Evolutionary conservation across 2,888 invertebrate species (phyloP).

Genomic region (Macrophya annulata): DNA sequence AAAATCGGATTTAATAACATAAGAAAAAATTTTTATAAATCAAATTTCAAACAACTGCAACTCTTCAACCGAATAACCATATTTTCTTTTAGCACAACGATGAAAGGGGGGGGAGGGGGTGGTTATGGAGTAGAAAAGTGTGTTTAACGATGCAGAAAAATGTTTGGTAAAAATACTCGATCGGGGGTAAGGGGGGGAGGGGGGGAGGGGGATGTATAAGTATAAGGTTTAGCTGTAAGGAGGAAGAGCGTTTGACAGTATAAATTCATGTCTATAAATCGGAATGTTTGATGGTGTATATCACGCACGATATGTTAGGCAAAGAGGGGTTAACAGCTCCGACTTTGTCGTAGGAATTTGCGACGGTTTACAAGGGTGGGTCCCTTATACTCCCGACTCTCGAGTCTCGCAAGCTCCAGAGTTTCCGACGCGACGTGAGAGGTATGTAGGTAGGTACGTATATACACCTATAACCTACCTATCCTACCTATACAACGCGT

Average conservation of each 20-base stretch:
- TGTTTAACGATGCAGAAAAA: slow-evolving; percentile 40
- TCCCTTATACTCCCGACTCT: not conserved
- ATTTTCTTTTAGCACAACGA: not conserved
- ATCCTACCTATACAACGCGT: slow-evolving; percentile 9
- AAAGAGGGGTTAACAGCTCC: slow-evolving; percentile 49
- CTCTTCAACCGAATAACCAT: not conserved
- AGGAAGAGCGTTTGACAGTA: slow-evolving; percentile 9
- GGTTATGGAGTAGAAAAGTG: slow-evolving; percentile 40
- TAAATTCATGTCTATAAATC: slow-evolving; percentile 45
- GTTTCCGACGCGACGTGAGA: slow-evolving; percentile 8
- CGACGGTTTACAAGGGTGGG: slow-evolving; percentile 27
- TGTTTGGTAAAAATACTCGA: slow-evolving; percentile 39
- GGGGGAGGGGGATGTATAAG: not conserved
- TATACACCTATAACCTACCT: not conserved
- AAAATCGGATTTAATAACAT: not conserved
- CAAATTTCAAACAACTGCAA: not conserved
- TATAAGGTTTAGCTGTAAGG: not conserved
- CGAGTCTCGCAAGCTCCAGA: not conserved
- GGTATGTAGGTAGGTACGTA: slow-evolving; percentile 16
- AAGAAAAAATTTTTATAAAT: not conserved
- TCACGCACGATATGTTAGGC: slow-evolving; percentile 37
- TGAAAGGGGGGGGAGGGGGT: not conserved
- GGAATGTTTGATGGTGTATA: slow-evolving; percentile 40
- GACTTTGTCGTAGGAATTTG: slow-evolving; percentile 27
- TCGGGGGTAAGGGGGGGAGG: not conserved